Evolutionary conservation across 2,113 vertebrate genomes (phyloP).

Genomic region (Lutjanus erythropterus): DNA sequence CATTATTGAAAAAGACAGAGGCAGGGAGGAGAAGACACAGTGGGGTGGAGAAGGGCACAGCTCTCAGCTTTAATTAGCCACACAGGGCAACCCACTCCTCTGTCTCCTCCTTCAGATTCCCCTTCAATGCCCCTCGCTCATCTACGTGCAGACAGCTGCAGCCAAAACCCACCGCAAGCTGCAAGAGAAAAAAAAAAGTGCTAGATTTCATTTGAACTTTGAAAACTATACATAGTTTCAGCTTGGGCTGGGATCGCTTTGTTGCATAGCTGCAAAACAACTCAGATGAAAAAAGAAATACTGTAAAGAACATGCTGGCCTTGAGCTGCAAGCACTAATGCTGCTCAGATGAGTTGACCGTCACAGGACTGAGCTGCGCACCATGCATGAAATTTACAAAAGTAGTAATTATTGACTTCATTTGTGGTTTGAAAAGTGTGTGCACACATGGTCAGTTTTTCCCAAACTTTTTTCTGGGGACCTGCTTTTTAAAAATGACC

Average conservation of each 20-base stretch:
- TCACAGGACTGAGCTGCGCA: not conserved
- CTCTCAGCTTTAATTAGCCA: slow-evolving; percentile 65
- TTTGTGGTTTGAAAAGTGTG: not conserved
- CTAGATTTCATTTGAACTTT: slow-evolving; percentile 2
- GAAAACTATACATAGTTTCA: slow-evolving; percentile 1
- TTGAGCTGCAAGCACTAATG: not conserved
- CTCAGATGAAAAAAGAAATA: not conserved
- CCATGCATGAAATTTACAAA: not conserved
- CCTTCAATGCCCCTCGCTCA: not conserved
- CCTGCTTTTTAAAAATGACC: no score
- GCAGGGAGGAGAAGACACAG: slow-evolving; percentile 26
- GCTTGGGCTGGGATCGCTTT: no score
- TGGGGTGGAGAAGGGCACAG: slow-evolving; percentile 56
- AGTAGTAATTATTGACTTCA: not conserved
- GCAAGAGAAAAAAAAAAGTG: slow-evolving; percentile 5
- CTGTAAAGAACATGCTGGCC: not conserved
- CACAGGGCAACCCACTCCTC: slow-evolving; percentile 23
- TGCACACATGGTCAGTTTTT: not conserved
- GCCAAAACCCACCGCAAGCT: slow-evolving; percentile 6
- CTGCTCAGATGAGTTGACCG: not conserved
- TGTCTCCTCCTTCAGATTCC: not conserved
- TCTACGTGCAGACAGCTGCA: not conserved
- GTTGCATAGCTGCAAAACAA: not conserved
- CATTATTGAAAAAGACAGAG: slow-evolving; percentile 41
- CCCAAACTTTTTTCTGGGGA: no score